Percentiles rank a stretch among this genome's conserved stretches.
Evolutionary conservation across 2,888 invertebrate genomes (phyloP).

Genomic region (Phania funesta): DNA sequence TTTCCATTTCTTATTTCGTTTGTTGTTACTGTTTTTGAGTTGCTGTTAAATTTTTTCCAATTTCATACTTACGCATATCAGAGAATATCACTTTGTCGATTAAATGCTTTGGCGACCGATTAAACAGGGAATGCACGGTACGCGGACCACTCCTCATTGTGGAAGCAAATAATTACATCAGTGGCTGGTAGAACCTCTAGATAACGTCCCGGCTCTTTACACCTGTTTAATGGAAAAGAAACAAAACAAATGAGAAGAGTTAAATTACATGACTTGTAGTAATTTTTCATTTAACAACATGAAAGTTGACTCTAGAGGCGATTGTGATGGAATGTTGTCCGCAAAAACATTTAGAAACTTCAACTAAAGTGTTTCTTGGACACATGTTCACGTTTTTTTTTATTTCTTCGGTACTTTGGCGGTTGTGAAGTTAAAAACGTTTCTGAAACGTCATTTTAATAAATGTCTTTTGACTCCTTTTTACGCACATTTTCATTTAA

Average conservation of each 20-base stretch:
- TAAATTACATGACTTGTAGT: constrained; percentile 57
- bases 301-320: constrained; percentile 16
- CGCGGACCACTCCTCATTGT: constrained; percentile 99
- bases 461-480: constrained; percentile 64
- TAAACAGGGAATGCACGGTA: constrained; percentile 97
- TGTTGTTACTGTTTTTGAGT: not conserved
- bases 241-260: not conserved
- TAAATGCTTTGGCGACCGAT: constrained; percentile 93
- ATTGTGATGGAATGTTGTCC: constrained; percentile 10
- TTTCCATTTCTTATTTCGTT: too few species aligned
- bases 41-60: constrained; percentile 1
- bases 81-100: constrained; percentile 97
- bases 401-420: not conserved
- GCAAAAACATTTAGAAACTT: constrained; percentile 10
- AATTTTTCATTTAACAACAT: constrained; percentile 58
- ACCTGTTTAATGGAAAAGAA: constrained; percentile 82
- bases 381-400: constrained; percentile 49
- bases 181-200: constrained; percentile 88
- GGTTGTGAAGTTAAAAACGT: constrained; percentile 52
- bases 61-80: constrained; percentile 90
- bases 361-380: constrained; percentile 57
- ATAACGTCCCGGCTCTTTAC: constrained; percentile 88
- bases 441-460: constrained; percentile 62
- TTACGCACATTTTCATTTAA: constrained; percentile 63
- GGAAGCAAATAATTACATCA: constrained; percentile 96